phyloP scores from a whole-genome alignment of 2,888 invertebrate species.

The Drosophila mettleri region DNA sequence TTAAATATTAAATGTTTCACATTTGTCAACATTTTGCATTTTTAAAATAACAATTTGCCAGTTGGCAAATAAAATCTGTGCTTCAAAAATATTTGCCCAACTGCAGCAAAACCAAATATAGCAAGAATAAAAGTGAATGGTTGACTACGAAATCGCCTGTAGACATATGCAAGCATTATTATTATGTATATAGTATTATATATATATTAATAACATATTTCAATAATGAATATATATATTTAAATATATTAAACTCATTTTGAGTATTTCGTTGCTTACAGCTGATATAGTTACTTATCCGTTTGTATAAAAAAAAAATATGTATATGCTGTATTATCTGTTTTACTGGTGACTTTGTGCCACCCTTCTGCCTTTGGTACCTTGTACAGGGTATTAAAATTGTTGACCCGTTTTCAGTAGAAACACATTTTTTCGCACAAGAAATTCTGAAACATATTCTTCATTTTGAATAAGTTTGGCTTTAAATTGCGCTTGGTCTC shows the following conservation, averaged over 20 bases:
- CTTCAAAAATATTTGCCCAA: slow-evolving; percentile 36
- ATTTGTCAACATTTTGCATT: slow-evolving; percentile 54
- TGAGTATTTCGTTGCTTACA: too few relatives aligned
- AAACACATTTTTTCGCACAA: slow-evolving; percentile 20
- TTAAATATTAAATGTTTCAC: slow-evolving; percentile 7
- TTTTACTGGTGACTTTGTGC: background rate
- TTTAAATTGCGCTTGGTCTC: slow-evolving; percentile 17
- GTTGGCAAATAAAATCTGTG: slow-evolving; percentile 31
- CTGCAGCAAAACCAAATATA: slow-evolving; percentile 33
- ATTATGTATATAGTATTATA: too few relatives aligned
- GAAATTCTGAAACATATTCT: slow-evolving; percentile 49
- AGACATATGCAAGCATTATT: background rate
- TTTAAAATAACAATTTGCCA: slow-evolving; percentile 62
- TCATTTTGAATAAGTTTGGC: slow-evolving; percentile 44
- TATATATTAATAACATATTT: background rate
- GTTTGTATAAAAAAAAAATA: too few relatives aligned
- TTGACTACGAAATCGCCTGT: background rate
- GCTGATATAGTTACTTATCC: too few relatives aligned
- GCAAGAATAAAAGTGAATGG: background rate
- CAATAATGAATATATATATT: too few relatives aligned
- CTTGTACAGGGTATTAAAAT: slow-evolving; percentile 20
- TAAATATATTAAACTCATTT: too few relatives aligned
- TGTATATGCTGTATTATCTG: background rate
- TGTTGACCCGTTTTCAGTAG: slow-evolving; percentile 26
- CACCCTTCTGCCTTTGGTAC: background rate